Evolutionary conservation across 2,113 vertebrate genomes (phyloP), one percentile per base, ranked within the genome.

Genomic region (Semicossyphus pulcher): DNA sequence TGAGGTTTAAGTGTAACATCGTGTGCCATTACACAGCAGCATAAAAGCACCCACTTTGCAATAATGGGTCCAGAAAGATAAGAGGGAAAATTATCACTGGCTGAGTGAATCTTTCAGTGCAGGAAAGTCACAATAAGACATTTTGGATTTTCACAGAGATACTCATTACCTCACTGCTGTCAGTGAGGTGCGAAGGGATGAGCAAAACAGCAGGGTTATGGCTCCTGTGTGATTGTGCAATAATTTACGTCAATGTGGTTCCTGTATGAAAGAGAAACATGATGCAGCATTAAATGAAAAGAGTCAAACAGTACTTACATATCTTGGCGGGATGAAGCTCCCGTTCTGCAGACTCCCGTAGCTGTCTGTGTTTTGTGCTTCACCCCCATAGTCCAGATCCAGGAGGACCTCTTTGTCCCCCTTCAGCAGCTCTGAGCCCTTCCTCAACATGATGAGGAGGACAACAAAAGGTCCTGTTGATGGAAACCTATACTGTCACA

Each of bases 281-380:
- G 10, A 36, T 26, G 67, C 78, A 72, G 45, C 21, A 48, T 32
- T 44, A 10, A 29, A 21, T 10, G 5, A 7, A 26, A 23, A 41
- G 51, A 65, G 32, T 39, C 6, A 20, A 58, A 29, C 7, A 81
- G 20, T 34, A 23, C 94, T 95, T 74, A 96, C 94, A 63, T 84
- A 95, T 90, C 86, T 68, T 0, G 88, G 84, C 1, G 92, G 91
- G 69, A 92, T 89, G 67, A 84, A 94, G 20, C 67, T 68, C 23
- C 90, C 92, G 0, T 92, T 93, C 39, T 85, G 85, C 41, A 93
- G 45, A 44, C 86, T 92, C 29, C 93, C 93, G 34, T 94, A 94
- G 49, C 82, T 76, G 49, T 92, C 85, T 3, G 91, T 69, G 52
- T 61, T 42, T 32, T 85, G 89, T 29, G 79, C 61, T 79, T 89